Evolutionary conservation across 2,888 invertebrate species (phyloP).

Genomic region (Eristalis arbustorum): DNA sequence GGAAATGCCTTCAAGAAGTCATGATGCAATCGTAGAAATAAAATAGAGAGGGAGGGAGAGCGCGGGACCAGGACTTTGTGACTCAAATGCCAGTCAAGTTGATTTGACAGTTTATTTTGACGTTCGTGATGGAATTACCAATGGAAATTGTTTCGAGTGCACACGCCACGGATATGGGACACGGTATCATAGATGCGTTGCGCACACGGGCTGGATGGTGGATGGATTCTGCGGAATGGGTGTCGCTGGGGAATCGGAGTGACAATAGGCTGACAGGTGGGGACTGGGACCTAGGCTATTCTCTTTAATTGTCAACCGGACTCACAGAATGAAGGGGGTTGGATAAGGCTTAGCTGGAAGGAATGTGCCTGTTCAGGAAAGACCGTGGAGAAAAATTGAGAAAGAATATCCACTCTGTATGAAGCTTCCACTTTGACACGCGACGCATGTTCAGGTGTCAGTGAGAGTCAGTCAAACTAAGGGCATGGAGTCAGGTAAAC

Average conservation of each 20-base stretch:
- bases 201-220: background rate
- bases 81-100: constrained; percentile 34
- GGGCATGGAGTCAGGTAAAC: too few relatives aligned
- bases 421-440: too few relatives aligned
- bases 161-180: background rate
- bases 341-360: too few relatives aligned
- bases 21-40: background rate
- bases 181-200: background rate
- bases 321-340: background rate
- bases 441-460: too few relatives aligned
- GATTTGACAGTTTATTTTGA: constrained; percentile 38
- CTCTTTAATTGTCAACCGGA: background rate
- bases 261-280: background rate
- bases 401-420: too few relatives aligned
- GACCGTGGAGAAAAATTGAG: too few relatives aligned
- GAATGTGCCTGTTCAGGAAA: too few relatives aligned
- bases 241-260: background rate
- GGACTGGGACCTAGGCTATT: background rate
- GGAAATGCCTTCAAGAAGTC: constrained; percentile 1
- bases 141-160: constrained; percentile 33
- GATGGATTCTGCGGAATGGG: background rate
- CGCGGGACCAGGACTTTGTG: background rate
- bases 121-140: constrained; percentile 38
- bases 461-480: too few relatives aligned
- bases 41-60: background rate